phyloP scores from a whole-genome alignment of 1,140 invertebrate species.

The Trichomalopsis sarcophagae region DNA sequence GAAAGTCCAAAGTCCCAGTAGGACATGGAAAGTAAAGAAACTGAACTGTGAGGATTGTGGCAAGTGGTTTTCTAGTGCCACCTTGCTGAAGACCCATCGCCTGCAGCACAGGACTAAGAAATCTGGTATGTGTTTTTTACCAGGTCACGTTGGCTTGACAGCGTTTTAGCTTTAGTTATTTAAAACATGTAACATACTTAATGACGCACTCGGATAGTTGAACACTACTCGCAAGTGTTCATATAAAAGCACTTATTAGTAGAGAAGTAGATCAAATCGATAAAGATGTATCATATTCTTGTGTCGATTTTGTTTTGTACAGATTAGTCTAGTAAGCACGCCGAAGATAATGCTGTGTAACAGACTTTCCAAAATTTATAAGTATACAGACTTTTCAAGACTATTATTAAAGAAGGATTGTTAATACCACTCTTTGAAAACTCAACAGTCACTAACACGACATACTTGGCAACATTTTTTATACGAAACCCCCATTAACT shows the following conservation, averaged over 20 bases:
- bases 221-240: background rate
- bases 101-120: constrained; percentile 65
- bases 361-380: constrained; percentile 2
- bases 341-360: constrained; percentile 21
- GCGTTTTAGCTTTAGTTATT: background rate
- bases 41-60: constrained; percentile 63
- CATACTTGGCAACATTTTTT: background rate
- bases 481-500: background rate
- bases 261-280: constrained; percentile 38
- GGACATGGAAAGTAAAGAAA: constrained; percentile 60
- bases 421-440: constrained; percentile 2
- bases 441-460: background rate
- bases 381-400: constrained; percentile 15
- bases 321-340: constrained; percentile 34
- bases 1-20: constrained; percentile 47
- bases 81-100: constrained; percentile 60
- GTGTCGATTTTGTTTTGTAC: constrained; percentile 35
- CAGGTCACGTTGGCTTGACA: background rate
- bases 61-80: constrained; percentile 63
- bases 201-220: background rate
- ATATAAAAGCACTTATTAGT: constrained; percentile 5
- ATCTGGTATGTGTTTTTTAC: constrained; percentile 57
- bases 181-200: background rate
- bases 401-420: constrained; percentile 18
- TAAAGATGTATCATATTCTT: constrained; percentile 36